Conservation (phyloP, 2,888 invertebrate genomes). For the Emesis russula region DNA sequence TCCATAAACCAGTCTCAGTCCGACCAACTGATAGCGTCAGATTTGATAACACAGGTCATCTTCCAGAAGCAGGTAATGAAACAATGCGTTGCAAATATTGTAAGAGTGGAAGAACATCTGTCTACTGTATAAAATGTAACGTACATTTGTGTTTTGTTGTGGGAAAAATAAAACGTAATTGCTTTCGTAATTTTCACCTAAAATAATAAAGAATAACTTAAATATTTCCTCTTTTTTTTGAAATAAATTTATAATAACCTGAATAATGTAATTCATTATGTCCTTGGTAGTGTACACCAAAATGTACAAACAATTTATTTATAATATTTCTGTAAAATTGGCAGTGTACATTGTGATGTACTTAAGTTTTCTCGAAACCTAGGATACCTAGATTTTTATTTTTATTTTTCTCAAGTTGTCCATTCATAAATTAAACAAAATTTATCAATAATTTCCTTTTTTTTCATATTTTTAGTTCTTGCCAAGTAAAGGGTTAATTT, state of each 20-base stretch:
- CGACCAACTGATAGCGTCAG: constrained; percentile 55
- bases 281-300: constrained; percentile 43
- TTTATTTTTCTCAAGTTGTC: constrained; percentile 38
- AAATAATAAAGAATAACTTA: constrained; percentile 38
- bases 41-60: constrained; percentile 45
- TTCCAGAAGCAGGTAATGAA: constrained; percentile 59
- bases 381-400: constrained; percentile 33
- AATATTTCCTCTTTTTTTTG: constrained; percentile 33
- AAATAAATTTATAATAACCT: constrained; percentile 10
- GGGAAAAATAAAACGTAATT: constrained; percentile 57
- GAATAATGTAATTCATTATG: constrained; percentile 2
- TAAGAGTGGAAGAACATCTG: constrained; percentile 15
- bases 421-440: background rate
- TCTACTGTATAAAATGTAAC: constrained; percentile 40
- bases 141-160: constrained; percentile 64
- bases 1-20: constrained; percentile 44
- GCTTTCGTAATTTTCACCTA: constrained; percentile 50
- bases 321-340: constrained; percentile 48
- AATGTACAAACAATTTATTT: constrained; percentile 51
- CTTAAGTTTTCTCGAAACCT: constrained; percentile 43
- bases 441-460: too few relatives aligned
- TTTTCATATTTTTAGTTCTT: too few relatives aligned
- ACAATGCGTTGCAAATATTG: constrained; percentile 52
- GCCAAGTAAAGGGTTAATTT: too few relatives aligned
- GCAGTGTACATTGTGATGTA: constrained; percentile 33